A percentile compares a stretch with the other conserved stretches of the same genome.
These are phyloP conservation scores for Sinonovacula constricta DNA, from an alignment of 1,140 invertebrate genomes.

Conservation along the genomic window DNA sequence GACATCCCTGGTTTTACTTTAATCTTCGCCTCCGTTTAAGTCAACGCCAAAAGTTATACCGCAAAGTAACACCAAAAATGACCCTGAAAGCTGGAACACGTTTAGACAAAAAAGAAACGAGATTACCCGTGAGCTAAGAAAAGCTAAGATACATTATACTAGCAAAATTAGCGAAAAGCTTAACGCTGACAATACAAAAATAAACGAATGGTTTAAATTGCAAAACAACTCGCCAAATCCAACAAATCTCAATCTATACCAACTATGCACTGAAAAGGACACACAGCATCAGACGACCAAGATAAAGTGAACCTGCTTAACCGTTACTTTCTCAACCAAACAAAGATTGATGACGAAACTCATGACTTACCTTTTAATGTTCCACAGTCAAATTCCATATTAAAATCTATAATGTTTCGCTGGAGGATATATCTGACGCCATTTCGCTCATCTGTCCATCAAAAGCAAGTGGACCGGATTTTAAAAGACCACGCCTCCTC, in stretches of 20 bases:
- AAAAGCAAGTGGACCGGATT: too few relatives aligned
- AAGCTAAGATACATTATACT: too few relatives aligned
- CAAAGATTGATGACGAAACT: background rate
- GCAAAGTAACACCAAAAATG: background rate
- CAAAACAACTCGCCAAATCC: background rate
- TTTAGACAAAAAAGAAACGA: too few relatives aligned
- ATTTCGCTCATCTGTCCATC: too few relatives aligned
- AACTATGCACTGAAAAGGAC: background rate
- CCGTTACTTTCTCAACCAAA: slow-evolving; percentile 5
- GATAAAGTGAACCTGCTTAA: slow-evolving; percentile 19
- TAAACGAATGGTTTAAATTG: slow-evolving; percentile 30
- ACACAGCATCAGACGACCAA: too few relatives aligned
- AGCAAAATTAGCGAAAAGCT: slow-evolving; percentile 4
- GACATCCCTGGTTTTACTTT: too few relatives aligned
- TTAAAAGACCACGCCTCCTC: slow-evolving; percentile 1
- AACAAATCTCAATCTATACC: too few relatives aligned
- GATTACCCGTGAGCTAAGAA: too few relatives aligned
- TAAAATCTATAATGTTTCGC: slow-evolving; percentile 1
- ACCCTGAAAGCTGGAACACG: too few relatives aligned
- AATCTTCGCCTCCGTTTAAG: too few relatives aligned
- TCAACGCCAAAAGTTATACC: slow-evolving; percentile 15
- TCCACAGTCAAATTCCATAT: slow-evolving; percentile 1
- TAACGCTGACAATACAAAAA: too few relatives aligned
- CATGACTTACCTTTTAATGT: background rate
- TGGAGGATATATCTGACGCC: too few relatives aligned